Percentiles rank a stretch among this genome's conserved stretches.
Evolutionary conservation across 2,888 invertebrate genomes (phyloP).

Genomic region (Fabriciana adippe): DNA sequence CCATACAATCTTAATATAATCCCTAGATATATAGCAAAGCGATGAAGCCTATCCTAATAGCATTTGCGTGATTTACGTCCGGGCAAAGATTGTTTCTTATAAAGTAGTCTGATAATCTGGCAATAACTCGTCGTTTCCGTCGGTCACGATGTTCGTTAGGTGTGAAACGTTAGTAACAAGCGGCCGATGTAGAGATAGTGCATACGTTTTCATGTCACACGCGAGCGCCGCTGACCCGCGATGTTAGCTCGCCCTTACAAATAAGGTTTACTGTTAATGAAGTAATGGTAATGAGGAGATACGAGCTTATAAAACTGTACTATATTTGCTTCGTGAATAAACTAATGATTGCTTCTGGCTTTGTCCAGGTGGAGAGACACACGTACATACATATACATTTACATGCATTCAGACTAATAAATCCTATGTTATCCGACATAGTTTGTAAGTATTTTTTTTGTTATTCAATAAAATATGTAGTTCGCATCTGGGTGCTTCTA

Average conservation of each 20-base stretch:
- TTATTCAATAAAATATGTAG: no score
- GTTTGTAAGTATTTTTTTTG: no score
- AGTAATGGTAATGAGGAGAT: slow-evolving; percentile 3
- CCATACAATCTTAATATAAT: background rate
- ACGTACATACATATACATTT: no score
- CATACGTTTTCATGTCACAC: slow-evolving; percentile 19
- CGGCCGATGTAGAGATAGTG: slow-evolving; percentile 11
- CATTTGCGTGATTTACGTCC: slow-evolving; percentile 8
- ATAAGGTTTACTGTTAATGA: background rate
- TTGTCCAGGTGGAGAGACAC: no score
- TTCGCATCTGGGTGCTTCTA: no score
- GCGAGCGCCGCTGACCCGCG: slow-evolving; percentile 19
- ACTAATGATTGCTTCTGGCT: no score
- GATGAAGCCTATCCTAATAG: background rate
- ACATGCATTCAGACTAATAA: no score
- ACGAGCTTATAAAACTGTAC: background rate
- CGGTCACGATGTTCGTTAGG: slow-evolving; percentile 20
- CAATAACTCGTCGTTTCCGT: slow-evolving; percentile 15
- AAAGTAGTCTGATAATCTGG: slow-evolving; percentile 17
- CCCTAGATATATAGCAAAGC: background rate
- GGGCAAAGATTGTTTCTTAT: slow-evolving; percentile 12
- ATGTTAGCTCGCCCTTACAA: background rate
- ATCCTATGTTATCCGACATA: no score
- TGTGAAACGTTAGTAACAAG: slow-evolving; percentile 13
- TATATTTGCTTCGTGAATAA: no score